These are phyloP conservation scores for Taxidea taxus DNA, from an alignment of 2,113 vertebrate species.

Conservation along the genomic window DNA sequence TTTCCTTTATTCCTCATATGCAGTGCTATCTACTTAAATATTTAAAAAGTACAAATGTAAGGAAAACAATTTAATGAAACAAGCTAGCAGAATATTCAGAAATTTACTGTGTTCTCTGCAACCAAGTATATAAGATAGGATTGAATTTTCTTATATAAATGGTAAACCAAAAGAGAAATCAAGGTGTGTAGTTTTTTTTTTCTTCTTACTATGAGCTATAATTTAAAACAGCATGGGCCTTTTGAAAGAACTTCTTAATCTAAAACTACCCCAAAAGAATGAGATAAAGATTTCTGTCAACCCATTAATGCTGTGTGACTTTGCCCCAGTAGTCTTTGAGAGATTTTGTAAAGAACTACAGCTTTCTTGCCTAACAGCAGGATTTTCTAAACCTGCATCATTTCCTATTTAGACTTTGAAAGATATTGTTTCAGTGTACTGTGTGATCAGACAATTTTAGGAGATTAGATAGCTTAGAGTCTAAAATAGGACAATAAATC, in stretches of 20 bases:
- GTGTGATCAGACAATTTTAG: slow-evolving; percentile 12
- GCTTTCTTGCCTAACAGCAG: slow-evolving; percentile 38
- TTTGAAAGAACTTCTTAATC: slow-evolving; percentile 59
- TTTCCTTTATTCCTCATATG: not conserved
- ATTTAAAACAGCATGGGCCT: slow-evolving; percentile 56
- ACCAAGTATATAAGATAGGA: not conserved
- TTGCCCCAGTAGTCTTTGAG: slow-evolving; percentile 14
- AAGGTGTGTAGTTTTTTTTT: not conserved
- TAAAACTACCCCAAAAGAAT: slow-evolving; percentile 33
- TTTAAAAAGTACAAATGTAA: slow-evolving; percentile 45
- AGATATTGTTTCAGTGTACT: slow-evolving; percentile 16
- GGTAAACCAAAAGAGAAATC: slow-evolving; percentile 22
- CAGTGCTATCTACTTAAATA: not conserved
- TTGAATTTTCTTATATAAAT: slow-evolving; percentile 43
- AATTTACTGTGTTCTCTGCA: slow-evolving; percentile 14
- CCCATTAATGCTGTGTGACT: slow-evolving; percentile 23
- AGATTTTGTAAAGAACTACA: slow-evolving; percentile 45
- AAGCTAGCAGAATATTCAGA: not conserved
- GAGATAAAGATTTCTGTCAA: slow-evolving; percentile 41
- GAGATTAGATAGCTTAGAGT: slow-evolving; percentile 13
- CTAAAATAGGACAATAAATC: not conserved
- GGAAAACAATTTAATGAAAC: slow-evolving; percentile 24
- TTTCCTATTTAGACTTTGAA: slow-evolving; percentile 40
- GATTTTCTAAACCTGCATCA: slow-evolving; percentile 45
- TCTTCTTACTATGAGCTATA: not conserved